phyloP scores from a whole-genome alignment of 2,888 invertebrate species.

The Lymantria monacha region DNA sequence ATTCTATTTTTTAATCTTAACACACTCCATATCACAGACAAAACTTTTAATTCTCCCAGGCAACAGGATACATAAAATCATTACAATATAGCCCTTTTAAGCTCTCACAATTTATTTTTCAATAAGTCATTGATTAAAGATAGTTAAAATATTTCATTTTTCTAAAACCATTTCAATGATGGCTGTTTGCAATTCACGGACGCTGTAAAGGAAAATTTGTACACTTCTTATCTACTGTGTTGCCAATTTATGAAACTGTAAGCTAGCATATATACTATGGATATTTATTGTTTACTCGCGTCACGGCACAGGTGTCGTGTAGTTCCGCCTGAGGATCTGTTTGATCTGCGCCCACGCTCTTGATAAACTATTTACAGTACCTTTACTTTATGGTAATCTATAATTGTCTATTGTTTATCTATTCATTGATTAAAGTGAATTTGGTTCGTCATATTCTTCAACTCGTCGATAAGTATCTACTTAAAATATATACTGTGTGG shows the following conservation, averaged over 20 bases:
- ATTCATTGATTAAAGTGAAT: constrained; percentile 19
- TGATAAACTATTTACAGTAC: constrained; percentile 37
- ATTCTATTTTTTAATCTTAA: no score
- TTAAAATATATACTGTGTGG: no score
- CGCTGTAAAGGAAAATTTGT: not conserved
- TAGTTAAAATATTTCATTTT: no score
- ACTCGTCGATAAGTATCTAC: no score
- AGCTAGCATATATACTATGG: not conserved
- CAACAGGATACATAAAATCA: no score
- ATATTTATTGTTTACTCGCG: constrained; percentile 10
- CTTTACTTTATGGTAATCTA: constrained; percentile 31
- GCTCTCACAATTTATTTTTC: no score
- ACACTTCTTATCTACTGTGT: not conserved
- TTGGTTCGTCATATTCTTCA: no score
- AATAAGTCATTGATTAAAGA: no score
- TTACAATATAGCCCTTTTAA: no score
- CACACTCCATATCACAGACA: no score
- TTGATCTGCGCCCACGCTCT: constrained; percentile 38
- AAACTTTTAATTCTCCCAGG: no score
- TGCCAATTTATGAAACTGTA: not conserved
- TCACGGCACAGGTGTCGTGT: constrained; percentile 44
- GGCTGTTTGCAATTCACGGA: not conserved
- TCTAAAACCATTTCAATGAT: no score
- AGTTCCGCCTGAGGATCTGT: constrained; percentile 44
- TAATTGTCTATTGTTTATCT: constrained; percentile 37